Base-by-base conservation (phyloP, 1,140 invertebrate genomes). In the Heterodera carotae region DNA sequence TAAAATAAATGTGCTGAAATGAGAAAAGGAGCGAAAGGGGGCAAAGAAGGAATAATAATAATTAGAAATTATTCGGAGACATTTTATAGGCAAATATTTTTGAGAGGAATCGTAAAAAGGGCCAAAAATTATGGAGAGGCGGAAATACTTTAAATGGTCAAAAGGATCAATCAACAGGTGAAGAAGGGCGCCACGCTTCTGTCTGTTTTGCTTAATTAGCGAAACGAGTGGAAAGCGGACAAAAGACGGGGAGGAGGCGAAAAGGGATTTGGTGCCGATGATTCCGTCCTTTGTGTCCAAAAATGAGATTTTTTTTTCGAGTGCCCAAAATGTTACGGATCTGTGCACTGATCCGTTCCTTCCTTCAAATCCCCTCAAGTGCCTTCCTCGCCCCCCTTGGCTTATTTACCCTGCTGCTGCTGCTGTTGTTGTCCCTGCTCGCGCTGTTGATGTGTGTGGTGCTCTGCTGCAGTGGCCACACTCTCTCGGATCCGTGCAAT, bases 151-250 rank as follows among this genome's bases (percentile, higher is more conserved):
- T 6, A 43, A 43, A 43, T 12, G 48, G 48, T 53, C 18, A 53
- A 53, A 53, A 22, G 48, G 48, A 15, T 22, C 48, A 53, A 18
- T n/a, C 12, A 53, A 18, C 48, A 53, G 48, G 48, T 53, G 48
- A 53, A 53, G 48, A 22, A 53, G 48, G 48, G 48, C n/a, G n/a
- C 48, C 48, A 53, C 4, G 18, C 15, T 8, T 43, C 6, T 8
- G 22, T 53, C 27, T 29, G 62, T 29, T 31, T 66, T 31, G 62
- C 62, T 34, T 66, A 66, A 66, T 66, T 66, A 66, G 62, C 62
- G 62, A 1, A 66, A 66, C 27, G 27, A 66, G 62, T 66, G 62
- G 27, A 34, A 12, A 34, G 62, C 25, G 62, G 39, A 39, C n/a
- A n/a, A n/a, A n/a, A n/a, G n/a, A n/a, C n/a, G n/a, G n/a, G n/a